These are phyloP conservation scores for Dysmachus trigonus DNA, from an alignment of 2,888 invertebrate genomes.

Conservation along the genomic window DNA sequence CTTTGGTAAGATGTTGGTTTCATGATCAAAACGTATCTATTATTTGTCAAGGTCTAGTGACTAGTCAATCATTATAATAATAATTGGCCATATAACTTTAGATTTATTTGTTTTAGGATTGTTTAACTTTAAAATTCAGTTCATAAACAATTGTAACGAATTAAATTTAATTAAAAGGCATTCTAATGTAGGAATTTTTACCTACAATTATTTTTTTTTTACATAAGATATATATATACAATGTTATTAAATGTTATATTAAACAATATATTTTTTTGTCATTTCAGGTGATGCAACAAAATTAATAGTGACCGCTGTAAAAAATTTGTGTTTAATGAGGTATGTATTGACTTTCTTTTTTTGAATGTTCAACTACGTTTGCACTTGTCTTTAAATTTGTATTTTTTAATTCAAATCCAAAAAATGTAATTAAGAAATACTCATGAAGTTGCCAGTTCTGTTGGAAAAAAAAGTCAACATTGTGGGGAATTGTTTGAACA, in stretches of 20 bases:
- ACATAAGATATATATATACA: too few relatives aligned
- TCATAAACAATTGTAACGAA: too few relatives aligned
- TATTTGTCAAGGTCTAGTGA: too few relatives aligned
- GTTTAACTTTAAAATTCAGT: too few relatives aligned
- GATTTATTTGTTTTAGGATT: too few relatives aligned
- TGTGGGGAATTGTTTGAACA: not conserved
- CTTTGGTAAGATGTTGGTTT: too few relatives aligned
- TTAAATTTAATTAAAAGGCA: too few relatives aligned
- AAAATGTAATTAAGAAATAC: not conserved
- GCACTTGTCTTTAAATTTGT: not conserved
- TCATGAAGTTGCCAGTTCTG: not conserved
- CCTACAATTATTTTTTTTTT: too few relatives aligned
- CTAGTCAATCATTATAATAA: too few relatives aligned
- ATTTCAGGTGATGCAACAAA: slow-evolving; percentile 30
- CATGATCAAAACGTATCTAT: too few relatives aligned
- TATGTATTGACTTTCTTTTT: not conserved
- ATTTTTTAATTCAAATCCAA: not conserved
- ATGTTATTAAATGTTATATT: not conserved
- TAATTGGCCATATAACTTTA: too few relatives aligned
- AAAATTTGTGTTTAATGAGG: slow-evolving; percentile 33
- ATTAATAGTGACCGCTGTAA: slow-evolving; percentile 24
- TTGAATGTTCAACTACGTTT: not conserved
- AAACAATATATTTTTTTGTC: not conserved
- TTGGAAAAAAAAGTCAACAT: not conserved
- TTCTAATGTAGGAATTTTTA: too few relatives aligned